Evolutionary conservation across 1,140 invertebrate genomes (phyloP).

Genomic region (Pentalonia nigronervosa): DNA sequence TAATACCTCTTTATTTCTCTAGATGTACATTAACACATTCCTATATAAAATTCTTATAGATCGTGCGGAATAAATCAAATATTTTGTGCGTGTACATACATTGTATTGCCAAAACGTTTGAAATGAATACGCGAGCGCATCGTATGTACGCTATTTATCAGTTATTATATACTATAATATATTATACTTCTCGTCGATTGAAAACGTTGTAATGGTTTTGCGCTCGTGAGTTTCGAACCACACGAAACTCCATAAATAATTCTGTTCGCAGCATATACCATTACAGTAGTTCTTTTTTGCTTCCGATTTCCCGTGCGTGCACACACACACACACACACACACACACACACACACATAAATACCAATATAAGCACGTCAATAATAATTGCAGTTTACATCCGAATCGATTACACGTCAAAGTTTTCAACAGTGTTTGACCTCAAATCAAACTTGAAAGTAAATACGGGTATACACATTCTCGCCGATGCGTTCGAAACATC

Average conservation of each 20-base stretch:
- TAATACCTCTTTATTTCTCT: too few species aligned
- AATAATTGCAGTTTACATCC: neutral
- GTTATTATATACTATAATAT: neutral
- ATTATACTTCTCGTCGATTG: neutral
- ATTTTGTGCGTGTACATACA: neutral
- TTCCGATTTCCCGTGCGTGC: neutral
- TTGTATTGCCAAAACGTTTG: neutral
- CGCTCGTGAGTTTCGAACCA: constrained; percentile 2
- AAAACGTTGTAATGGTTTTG: constrained; percentile 17
- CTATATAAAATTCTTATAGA: neutral
- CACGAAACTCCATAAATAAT: neutral
- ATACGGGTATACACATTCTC: neutral
- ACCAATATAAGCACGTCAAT: neutral
- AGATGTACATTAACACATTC: neutral
- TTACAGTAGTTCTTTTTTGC: neutral
- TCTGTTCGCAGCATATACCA: neutral
- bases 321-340: neutral
- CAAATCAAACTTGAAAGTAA: constrained; percentile 2
- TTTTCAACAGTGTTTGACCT: neutral
- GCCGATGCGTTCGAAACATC: neutral
- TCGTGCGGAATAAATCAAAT: neutral
- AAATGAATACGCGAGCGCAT: neutral
- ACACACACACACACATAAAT: neutral
- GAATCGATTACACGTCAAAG: constrained; percentile 1
- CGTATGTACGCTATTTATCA: neutral